Evolutionary conservation across 2,797 vertebrate species (phyloP), one percentile per base, ranked within the genome.

Genomic region (Coregonus sp.): DNA sequence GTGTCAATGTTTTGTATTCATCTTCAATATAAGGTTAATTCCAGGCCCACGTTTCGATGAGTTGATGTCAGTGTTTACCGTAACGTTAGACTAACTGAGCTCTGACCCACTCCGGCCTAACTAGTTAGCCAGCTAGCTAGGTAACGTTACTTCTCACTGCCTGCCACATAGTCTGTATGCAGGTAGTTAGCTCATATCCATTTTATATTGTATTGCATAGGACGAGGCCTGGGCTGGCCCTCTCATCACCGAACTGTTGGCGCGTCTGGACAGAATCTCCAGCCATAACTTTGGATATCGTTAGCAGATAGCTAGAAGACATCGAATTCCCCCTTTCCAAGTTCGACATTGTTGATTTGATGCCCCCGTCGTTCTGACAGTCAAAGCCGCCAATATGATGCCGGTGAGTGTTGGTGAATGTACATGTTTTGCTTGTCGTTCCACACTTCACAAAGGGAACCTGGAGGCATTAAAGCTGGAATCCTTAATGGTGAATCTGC

Each of bases 381-480:
- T 2, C 66, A 14, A 29, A 67, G 33, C 63, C 75, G 82, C 68
- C 74, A 85, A 79, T 35, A 89, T 89, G 88, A 89, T 89, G 86
- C 88, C 88, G 74, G 86, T 89, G 77, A 88, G 88, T 86, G 74
- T 78, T 71, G 35, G 5, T 50, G 6, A 63, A 63, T 25, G 25
- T 25, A 63, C 20, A 63, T 25, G 11, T 63, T 63, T 12, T 18
- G 9, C 40, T 12, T 11, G 9, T 11, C 9, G 20, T 63, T 25
- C 9, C 5, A 59, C 18, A 59, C 56, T n/a, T 59, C 56, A 59
- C 56, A 20, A 20, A 59, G 15, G 15, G 18, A n/a, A n/a, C 18
- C 3, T 59, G 56, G n/a, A 20, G 4, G 18, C 56, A 20, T 59
- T 59, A 59, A 6, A 59, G 56, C 6, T 6, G 56, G 4, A 3